These are phyloP conservation scores for Amphipoea oculea DNA, from an alignment of 2,888 invertebrate genomes.

Conservation along the genomic window DNA sequence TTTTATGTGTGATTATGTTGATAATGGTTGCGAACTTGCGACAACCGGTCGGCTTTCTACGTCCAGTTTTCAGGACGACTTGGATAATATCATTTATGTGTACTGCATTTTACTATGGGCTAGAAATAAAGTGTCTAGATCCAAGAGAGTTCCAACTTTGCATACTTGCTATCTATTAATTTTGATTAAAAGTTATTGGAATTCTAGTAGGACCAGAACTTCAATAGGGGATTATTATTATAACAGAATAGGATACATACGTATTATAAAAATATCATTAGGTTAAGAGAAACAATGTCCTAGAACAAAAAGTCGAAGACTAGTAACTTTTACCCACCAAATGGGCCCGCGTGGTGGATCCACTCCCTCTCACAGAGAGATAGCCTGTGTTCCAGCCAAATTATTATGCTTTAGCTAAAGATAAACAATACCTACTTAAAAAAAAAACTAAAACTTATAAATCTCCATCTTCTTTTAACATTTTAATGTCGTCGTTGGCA, in stretches of 20 bases:
- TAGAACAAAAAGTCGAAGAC: background rate
- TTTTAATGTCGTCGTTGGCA: background rate
- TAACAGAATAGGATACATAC: background rate
- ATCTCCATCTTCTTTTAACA: background rate
- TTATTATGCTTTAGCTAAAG: background rate
- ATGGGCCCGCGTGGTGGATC: background rate
- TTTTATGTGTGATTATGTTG: slow-evolving; percentile 32
- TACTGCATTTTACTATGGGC: background rate
- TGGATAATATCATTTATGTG: background rate
- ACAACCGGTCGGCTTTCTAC: slow-evolving; percentile 38
- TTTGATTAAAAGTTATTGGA: background rate
- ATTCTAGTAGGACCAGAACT: background rate
- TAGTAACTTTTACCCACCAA: background rate
- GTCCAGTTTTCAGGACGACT: slow-evolving; percentile 35
- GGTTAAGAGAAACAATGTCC: background rate
- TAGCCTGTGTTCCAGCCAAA: background rate
- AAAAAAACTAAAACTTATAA: background rate
- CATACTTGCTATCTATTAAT: background rate
- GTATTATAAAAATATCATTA: background rate
- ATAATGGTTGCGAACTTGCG: slow-evolving; percentile 6
- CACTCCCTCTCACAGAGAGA: background rate
- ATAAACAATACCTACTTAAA: background rate
- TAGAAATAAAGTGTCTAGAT: slow-evolving; percentile 1
- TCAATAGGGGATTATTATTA: background rate
- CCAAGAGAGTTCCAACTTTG: background rate